Evolutionary conservation across 2,797 vertebrate species (phyloP).

Genomic region (Acanthiza pusilla): DNA sequence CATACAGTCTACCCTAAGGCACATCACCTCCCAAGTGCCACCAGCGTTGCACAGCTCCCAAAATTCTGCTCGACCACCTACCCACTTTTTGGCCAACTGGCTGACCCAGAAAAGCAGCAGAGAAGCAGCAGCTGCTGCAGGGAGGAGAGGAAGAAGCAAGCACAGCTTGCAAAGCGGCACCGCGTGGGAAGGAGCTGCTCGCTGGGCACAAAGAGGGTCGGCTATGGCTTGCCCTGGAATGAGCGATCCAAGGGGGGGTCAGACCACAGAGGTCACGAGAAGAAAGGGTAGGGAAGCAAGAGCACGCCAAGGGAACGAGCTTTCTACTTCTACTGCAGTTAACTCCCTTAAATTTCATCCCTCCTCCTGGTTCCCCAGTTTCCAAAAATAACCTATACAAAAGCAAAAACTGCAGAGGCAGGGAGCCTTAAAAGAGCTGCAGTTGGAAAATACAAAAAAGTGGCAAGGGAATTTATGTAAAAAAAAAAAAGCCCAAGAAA

Average conservation of each 20-base stretch:
- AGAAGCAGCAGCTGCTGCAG: background rate
- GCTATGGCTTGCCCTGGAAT: background rate
- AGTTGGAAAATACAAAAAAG: slow-evolving; percentile 3
- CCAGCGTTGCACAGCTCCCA: background rate
- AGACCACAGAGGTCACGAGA: background rate
- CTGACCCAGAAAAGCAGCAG: slow-evolving; percentile 43
- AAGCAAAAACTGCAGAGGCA: slow-evolving; percentile 9
- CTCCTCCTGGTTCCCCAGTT: slow-evolving; percentile 38
- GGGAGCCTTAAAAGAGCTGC: slow-evolving; percentile 6
- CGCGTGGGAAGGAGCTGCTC: accelerated
- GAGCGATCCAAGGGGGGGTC: background rate
- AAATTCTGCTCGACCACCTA: background rate
- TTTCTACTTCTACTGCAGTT: background rate
- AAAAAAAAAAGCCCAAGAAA: background rate
- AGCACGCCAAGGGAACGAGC: background rate
- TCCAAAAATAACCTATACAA: slow-evolving; percentile 50
- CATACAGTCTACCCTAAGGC: background rate
- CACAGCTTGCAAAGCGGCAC: background rate
- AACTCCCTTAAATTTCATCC: slow-evolving; percentile 22
- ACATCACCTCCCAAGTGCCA: background rate
- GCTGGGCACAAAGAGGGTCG: background rate
- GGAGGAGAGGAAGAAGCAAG: background rate
- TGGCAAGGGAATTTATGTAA: background rate
- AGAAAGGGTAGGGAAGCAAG: slow-evolving; percentile 25
- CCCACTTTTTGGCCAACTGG: background rate